Base-by-base conservation (phyloP, 2,888 invertebrate genomes). In the Pilophorus perplexus region DNA sequence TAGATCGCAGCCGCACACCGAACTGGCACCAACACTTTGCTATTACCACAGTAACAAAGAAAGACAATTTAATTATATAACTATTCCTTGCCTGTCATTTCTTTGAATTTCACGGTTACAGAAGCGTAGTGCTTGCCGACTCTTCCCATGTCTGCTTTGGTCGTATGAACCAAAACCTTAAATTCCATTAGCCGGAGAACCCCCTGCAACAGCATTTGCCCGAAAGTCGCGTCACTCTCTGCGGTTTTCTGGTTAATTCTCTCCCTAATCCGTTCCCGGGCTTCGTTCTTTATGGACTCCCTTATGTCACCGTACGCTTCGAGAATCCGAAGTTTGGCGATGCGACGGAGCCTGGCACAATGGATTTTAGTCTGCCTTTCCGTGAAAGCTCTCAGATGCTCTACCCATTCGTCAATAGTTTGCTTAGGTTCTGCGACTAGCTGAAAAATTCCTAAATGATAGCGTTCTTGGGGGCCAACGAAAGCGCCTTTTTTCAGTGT, bases 321-420 rank as follows among this genome's bases (percentile, higher is more conserved):
- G 8, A 62, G 20, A 16, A 62, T 46, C 4, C 18, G n/a, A 12
- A 62, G 44, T 18, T 46, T 62, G 0, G 62, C 62, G 20, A 33
- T 33, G 27, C 62, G n/a, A 10, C 46, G 14, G 10, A 44, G 44
- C 20, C 38, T 25, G 1, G 62, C 62, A 20, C 23, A 28, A 1
- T 27, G 22, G 16, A 62, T 62, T 3, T 12, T 12, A 5, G 62
- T 62, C 10, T 48, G 18, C 10, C 46, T 16, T 18, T 62, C 62
- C 14, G 33, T 46, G 48, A 22, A 44, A 12, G 62, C 62, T 48
- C 62, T 10, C 2, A 62, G 27, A 33, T 28, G 25, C 20, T 62
- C 62, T 2, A 62, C 37, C 62, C 62, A 62, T 12, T 62, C 62
- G 33, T 62, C 62, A 14, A 62, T 33, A 20, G 18, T n/a, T 6